Base-by-base conservation (phyloP, 2,113 vertebrate species). In the Austrofundulus limnaeus region DNA sequence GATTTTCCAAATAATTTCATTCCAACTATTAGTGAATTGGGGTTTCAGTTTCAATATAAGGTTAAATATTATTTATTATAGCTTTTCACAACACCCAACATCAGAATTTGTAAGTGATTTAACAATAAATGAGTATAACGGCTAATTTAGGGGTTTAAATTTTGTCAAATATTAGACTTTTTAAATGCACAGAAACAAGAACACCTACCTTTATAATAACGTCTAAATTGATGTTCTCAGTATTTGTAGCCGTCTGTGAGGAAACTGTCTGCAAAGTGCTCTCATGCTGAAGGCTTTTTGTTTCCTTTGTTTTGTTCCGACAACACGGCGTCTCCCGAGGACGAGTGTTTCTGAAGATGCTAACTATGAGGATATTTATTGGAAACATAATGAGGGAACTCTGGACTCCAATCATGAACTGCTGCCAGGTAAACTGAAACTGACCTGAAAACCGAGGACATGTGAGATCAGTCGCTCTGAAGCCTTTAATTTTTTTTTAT, bases 371-470 rank as follows among this genome's bases (percentile, higher is more conserved):
- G 66, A 98, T 89, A 77, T 98, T 98, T 85, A 98, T 87, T 46
- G 96, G 95, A 70, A 98, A 96, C 95, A 96, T 94, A 39, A 98
- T 92, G 52, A 98, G 69, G 3, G 96, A 98, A 71, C 95, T 98
- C 85, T 98, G 92, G 43, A 98, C 81, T 54, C 95, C 95, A 5
- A 96, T 91, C 91, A 94, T 94, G 79, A 96, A 95, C 79, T 98
- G 94, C 38, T 96, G 95, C 95, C 94, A 96, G 0, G 94, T 98
- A 66, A 98, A 95, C 78, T 95, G 90, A 4, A 97, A 94, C 21
- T 87, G 89, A 72, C 96, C 95, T 98, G 77, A 43, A 53, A 42
- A 58, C 1, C 46, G 10, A 2, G 3, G 48, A 0, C 0, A 1
- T 1, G 11, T 17, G 20, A 56, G 1, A 28, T 16, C 0, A 49